phyloP scores from a whole-genome alignment of 1,140 invertebrate genomes.

The Capitella teleta region DNA sequence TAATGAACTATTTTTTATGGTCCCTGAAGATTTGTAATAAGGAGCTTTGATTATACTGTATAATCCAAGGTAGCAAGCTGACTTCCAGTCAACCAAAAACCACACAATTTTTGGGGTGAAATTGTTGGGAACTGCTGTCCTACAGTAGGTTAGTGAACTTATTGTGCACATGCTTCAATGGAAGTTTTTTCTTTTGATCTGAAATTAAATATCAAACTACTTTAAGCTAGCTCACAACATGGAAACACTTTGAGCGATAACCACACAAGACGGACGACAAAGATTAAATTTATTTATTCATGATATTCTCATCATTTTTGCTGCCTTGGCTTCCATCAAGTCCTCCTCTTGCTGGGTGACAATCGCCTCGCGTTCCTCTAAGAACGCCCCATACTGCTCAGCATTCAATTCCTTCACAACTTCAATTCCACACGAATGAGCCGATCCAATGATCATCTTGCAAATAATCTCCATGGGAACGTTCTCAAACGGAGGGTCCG shows the following conservation, averaged over 20 bases:
- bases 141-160: too few species aligned
- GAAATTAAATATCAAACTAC: background rate
- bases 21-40: too few species aligned
- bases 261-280: background rate
- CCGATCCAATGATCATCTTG: slow-evolving; percentile 61
- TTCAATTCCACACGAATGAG: slow-evolving; percentile 71
- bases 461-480: slow-evolving; percentile 65
- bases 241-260: background rate
- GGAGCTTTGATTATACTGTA: too few species aligned
- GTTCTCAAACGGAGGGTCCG: slow-evolving; percentile 65
- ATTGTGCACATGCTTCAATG: too few species aligned
- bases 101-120: too few species aligned
- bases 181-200: background rate
- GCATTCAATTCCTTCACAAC: slow-evolving; percentile 67
- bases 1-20: too few species aligned
- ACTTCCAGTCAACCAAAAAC: too few species aligned
- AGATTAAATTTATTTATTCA: background rate
- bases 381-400: slow-evolving; percentile 71
- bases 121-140: too few species aligned
- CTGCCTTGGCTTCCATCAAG: slow-evolving; percentile 75
- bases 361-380: slow-evolving; percentile 61
- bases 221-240: background rate
- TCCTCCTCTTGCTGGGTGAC: slow-evolving; percentile 64
- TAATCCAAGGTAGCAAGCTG: too few species aligned
- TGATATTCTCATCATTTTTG: slow-evolving; percentile 48